Percentiles rank a stretch among this genome's conserved stretches.
These are phyloP conservation scores for Digitonthophagus gazella DNA, from an alignment of 2,888 invertebrate species.

Conservation along the genomic window DNA sequence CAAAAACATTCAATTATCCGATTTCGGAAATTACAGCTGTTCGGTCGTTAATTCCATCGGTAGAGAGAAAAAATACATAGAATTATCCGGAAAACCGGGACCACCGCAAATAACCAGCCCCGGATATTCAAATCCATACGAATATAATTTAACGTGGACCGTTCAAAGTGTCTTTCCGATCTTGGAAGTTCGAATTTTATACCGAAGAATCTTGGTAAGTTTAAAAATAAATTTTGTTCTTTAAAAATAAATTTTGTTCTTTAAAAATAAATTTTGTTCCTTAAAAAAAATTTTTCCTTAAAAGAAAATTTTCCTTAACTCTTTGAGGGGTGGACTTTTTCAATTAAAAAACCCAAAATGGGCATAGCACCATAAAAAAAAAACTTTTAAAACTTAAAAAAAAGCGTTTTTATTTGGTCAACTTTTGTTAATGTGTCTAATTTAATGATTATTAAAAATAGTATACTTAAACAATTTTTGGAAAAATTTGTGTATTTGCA, in stretches of 20 bases:
- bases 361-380: no score
- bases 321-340: no score
- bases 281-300: no score
- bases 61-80: slow-evolving; percentile 56
- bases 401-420: no score
- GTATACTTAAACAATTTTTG: no score
- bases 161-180: slow-evolving; percentile 66
- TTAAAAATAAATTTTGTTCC: background rate
- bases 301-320: no score
- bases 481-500: no score
- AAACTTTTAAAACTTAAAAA: no score
- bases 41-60: slow-evolving; percentile 49
- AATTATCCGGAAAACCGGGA: slow-evolving; percentile 64
- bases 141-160: slow-evolving; percentile 65
- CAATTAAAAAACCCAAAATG: no score
- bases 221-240: background rate
- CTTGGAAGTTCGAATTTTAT: slow-evolving; percentile 62
- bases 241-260: no score
- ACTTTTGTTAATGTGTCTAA: no score
- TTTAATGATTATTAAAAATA: no score
- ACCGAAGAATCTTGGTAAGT: slow-evolving; percentile 59
- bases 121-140: slow-evolving; percentile 59
- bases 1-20: slow-evolving; percentile 59
- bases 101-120: slow-evolving; percentile 63
- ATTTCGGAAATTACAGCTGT: slow-evolving; percentile 62